Percentiles rank a stretch among this genome's conserved stretches.
phyloP scores from a whole-genome alignment of 1,140 invertebrate genomes.

The Saccostrea cuccullata region DNA sequence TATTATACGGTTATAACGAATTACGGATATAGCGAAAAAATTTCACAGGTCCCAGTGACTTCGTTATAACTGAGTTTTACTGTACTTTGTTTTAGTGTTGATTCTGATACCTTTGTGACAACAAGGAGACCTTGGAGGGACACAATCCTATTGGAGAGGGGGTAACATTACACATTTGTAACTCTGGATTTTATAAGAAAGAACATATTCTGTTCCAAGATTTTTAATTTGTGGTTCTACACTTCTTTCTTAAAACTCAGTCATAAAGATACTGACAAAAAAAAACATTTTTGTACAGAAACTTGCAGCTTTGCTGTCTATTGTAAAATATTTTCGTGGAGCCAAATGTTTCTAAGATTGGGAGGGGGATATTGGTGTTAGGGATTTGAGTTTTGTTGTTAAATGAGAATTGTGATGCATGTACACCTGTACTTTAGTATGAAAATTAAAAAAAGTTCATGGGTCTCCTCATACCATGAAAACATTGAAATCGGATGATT shows the following conservation, averaged over 20 bases:
- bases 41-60: too few species aligned
- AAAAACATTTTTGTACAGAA: too few species aligned
- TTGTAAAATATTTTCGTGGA: too few species aligned
- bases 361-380: too few species aligned
- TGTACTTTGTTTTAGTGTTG: constrained; percentile 55
- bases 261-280: neutral
- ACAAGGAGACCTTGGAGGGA: constrained; percentile 79
- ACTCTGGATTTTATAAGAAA: neutral
- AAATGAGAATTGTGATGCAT: too few species aligned
- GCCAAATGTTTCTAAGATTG: too few species aligned
- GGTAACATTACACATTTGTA: constrained; percentile 67
- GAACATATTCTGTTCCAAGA: neutral
- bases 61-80: too few species aligned
- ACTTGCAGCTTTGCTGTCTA: too few species aligned
- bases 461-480: neutral
- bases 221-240: neutral
- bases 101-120: constrained; percentile 62
- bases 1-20: too few species aligned
- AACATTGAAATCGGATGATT: neutral
- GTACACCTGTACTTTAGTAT: neutral
- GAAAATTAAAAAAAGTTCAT: neutral
- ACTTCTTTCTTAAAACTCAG: neutral
- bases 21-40: too few species aligned
- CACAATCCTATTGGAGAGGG: constrained; percentile 89
- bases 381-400: too few species aligned